phyloP scores from a whole-genome alignment of 64 coral and sea anemone species.

The Porites lutea region DNA sequence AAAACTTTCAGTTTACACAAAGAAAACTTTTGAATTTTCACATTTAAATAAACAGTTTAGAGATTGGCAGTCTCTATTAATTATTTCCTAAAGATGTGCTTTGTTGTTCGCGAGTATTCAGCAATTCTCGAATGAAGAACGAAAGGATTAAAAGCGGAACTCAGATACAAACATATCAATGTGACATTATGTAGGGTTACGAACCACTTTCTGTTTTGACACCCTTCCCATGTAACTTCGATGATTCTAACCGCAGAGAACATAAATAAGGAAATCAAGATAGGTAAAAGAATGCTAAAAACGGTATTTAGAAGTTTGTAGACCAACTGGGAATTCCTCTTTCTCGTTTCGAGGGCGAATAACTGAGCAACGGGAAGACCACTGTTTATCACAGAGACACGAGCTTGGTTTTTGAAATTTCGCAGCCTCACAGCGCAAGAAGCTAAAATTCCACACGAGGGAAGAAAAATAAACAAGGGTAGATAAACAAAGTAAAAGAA shows the following conservation, averaged over 20 bases:
- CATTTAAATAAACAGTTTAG: too few species aligned
- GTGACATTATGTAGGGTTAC: neutral
- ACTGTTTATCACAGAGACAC: neutral
- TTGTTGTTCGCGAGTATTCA: constrained; percentile 36
- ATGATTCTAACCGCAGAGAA: constrained; percentile 5
- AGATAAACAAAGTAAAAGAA: constrained; percentile 24
- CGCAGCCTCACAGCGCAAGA: constrained; percentile 15
- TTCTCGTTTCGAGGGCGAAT: constrained; percentile 5
- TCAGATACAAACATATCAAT: constrained; percentile 5
- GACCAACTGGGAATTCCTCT: constrained; percentile 14
- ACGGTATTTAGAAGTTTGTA: constrained; percentile 9
- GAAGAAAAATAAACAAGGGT: constrained; percentile 10
- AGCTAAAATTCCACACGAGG: neutral
- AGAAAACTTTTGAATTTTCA: too few species aligned
- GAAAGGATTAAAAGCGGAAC: neutral
- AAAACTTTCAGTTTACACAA: too few species aligned
- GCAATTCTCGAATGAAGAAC: neutral
- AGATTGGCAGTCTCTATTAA: too few species aligned
- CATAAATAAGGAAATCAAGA: neutral
- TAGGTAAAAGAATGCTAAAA: constrained; percentile 4
- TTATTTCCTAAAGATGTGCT: constrained; percentile 12
- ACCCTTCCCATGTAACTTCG: neutral
- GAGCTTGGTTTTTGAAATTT: constrained; percentile 34
- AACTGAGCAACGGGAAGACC: neutral
- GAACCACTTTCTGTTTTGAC: neutral